Percentiles rank a stretch among this genome's conserved stretches.
These are phyloP conservation scores for Anthopleura sola DNA, from an alignment of 64 coral and sea anemone species.

Conservation along the genomic window DNA sequence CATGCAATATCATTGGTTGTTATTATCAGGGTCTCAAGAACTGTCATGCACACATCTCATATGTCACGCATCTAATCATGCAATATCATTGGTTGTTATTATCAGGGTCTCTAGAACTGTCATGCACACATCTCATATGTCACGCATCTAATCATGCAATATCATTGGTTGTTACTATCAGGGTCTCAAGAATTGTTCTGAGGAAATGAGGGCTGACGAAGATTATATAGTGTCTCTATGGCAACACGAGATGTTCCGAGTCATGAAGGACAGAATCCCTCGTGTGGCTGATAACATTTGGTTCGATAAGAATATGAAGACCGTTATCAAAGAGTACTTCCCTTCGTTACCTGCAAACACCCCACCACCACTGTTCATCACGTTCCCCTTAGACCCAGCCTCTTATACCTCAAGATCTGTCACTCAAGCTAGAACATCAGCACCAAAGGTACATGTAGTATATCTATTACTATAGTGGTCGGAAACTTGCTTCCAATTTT, in stretches of 20 bases:
- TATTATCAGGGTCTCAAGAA: conserved; percentile 64
- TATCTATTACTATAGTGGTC: too few species aligned
- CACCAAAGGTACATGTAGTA: conserved; percentile 66
- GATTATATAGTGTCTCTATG: conserved; percentile 96
- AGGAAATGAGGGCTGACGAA: conserved; percentile 96
- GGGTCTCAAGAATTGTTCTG: conserved; percentile 95
- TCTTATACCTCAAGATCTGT: conserved; percentile 64
- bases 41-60: too few species aligned
- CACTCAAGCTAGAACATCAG: conserved; percentile 48
- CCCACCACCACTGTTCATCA: conserved; percentile 78
- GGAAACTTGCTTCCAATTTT: too few species aligned
- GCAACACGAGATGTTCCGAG: conserved; percentile 86
- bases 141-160: background rate
- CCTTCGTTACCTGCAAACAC: conserved; percentile 77
- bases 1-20: background rate
- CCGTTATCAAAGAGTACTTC: conserved; percentile 79
- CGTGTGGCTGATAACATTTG: conserved; percentile 78
- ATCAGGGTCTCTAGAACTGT: conserved; percentile 72
- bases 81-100: background rate
- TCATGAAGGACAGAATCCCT: conserved; percentile 80
- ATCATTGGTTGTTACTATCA: background rate
- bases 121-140: too few species aligned
- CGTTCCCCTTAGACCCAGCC: conserved; percentile 72
- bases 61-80: too few species aligned
- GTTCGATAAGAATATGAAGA: conserved; percentile 91